Percentiles rank a stretch among this genome's conserved stretches.
These are phyloP conservation scores for Melangyna quadrimaculata DNA, from an alignment of 2,888 invertebrate genomes.

Conservation along the genomic window DNA sequence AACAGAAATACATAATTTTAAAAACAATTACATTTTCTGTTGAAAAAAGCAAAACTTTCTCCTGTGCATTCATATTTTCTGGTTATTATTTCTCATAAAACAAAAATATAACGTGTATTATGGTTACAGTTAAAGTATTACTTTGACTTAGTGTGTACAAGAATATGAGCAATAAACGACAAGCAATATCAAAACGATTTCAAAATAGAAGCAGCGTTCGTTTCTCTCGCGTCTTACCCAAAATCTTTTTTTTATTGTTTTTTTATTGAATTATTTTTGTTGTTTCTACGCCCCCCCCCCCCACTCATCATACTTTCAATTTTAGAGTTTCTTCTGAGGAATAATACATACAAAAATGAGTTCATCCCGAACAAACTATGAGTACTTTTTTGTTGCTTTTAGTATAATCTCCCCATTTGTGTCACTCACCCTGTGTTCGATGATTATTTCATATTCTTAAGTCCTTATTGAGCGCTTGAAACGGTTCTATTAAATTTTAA, in stretches of 20 bases:
- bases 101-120: neutral
- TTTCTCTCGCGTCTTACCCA: slow-evolving; percentile 4
- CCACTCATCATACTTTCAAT: neutral
- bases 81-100: neutral
- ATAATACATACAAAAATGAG: neutral
- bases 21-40: neutral
- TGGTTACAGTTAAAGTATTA: slow-evolving; percentile 14
- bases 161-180: slow-evolving; percentile 35
- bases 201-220: neutral
- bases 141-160: slow-evolving; percentile 33
- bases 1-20: neutral
- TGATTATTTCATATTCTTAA: neutral
- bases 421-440: slow-evolving; percentile 19
- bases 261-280: neutral
- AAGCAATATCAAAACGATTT: slow-evolving; percentile 47
- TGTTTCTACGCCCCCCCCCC: neutral
- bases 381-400: neutral
- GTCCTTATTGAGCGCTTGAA: neutral
- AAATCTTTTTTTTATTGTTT: neutral
- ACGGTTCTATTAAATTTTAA: neutral
- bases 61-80: neutral
- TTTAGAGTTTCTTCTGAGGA: neutral
- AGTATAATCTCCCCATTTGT: neutral
- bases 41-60: neutral
- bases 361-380: neutral